These are phyloP conservation scores for Acrocephalus kingi DNA, from an alignment of 2,113 vertebrate genomes.

Conservation along the genomic window DNA sequence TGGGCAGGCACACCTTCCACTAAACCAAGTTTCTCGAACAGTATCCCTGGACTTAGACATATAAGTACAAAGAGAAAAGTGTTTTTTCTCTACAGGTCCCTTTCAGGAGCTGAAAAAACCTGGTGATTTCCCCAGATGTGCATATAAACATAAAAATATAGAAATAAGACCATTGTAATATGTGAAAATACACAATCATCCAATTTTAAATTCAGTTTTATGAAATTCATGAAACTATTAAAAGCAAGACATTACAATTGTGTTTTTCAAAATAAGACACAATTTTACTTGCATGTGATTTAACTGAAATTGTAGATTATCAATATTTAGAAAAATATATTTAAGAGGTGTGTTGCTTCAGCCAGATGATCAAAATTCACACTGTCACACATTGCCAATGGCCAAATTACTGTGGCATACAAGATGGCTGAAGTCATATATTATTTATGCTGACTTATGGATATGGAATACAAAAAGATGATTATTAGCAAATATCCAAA, in stretches of 20 bases:
- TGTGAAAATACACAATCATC: background rate
- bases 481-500: slow-evolving; percentile 5
- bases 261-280: background rate
- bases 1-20: background rate
- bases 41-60: background rate
- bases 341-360: background rate
- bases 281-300: background rate
- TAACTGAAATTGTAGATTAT: background rate
- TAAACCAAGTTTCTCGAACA: background rate
- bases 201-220: background rate
- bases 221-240: background rate
- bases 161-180: background rate
- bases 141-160: background rate
- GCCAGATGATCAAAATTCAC: background rate
- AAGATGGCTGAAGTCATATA: background rate
- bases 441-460: background rate
- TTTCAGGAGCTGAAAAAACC: background rate
- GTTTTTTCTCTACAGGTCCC: background rate
- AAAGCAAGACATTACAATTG: background rate
- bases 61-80: background rate
- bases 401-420: background rate
- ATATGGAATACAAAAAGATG: background rate
- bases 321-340: background rate
- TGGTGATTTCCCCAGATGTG: background rate
- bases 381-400: background rate